Conservation (phyloP, 2,113 vertebrate genomes). For the Vombatus ursinus region DNA sequence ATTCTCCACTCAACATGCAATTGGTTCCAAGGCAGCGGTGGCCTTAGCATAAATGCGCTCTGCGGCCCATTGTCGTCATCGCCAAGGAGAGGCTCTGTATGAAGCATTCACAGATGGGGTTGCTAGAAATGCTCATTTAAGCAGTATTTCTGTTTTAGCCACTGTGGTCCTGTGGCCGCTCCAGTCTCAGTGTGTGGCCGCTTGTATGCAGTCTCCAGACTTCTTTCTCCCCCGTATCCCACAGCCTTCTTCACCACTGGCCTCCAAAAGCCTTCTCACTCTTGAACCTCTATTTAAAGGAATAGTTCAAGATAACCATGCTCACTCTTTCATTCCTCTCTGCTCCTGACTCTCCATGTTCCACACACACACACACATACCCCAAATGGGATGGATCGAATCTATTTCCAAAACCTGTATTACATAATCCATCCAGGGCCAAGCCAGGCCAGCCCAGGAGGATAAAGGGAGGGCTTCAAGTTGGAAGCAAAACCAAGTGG, state of each 20-base stretch:
- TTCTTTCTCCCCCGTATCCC: neutral
- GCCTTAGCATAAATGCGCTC: neutral
- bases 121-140: neutral
- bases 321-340: neutral
- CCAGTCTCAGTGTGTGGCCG: neutral
- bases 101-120: neutral
- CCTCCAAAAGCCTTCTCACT: neutral
- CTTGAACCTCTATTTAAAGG: neutral
- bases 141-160: neutral
- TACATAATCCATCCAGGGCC: neutral
- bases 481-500: neutral
- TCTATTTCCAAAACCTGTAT: neutral
- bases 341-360: neutral
- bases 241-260: neutral
- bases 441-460: neutral
- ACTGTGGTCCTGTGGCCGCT: neutral
- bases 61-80: neutral
- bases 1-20: neutral
- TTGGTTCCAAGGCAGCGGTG: neutral
- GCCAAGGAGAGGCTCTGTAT: neutral
- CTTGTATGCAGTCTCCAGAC: neutral
- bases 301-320: neutral
- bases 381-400: neutral
- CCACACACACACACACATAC: neutral
- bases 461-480: neutral